These are phyloP conservation scores for Metacarcinus magister DNA, from an alignment of 2,888 invertebrate genomes.

Conservation along the genomic window DNA sequence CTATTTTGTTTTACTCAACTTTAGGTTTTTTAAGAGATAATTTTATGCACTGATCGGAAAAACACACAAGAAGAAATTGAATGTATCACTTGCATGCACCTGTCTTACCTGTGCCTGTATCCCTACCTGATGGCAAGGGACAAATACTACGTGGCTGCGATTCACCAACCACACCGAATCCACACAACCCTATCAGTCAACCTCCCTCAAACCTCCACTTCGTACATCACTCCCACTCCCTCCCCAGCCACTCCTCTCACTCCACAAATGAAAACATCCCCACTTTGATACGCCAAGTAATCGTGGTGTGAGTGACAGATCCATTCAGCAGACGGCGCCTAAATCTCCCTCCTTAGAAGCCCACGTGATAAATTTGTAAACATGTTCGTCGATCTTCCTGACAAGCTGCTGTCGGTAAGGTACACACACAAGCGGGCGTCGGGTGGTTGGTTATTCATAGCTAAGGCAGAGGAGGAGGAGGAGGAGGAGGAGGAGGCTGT, in stretches of 20 bases:
- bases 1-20: no score
- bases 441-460: background rate
- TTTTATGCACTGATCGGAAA: no score
- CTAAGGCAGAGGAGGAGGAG: background rate
- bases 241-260: background rate
- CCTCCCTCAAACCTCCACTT: background rate
- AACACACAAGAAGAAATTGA: background rate
- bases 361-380: constrained; percentile 40
- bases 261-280: background rate
- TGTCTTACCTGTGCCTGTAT: background rate
- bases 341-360: background rate
- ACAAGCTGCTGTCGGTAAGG: constrained; percentile 12
- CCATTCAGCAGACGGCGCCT: constrained; percentile 42
- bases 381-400: constrained; percentile 34
- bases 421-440: background rate
- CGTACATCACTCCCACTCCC: background rate
- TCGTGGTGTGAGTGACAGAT: constrained; percentile 15
- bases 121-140: no score
- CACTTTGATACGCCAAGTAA: background rate
- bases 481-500: background rate
- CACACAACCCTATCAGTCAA: background rate
- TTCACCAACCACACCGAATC: background rate
- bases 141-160: background rate
- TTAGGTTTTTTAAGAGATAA: no score
- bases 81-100: background rate